Conservation (phyloP, 2,113 vertebrate genomes). For the Carassius carassius region DNA sequence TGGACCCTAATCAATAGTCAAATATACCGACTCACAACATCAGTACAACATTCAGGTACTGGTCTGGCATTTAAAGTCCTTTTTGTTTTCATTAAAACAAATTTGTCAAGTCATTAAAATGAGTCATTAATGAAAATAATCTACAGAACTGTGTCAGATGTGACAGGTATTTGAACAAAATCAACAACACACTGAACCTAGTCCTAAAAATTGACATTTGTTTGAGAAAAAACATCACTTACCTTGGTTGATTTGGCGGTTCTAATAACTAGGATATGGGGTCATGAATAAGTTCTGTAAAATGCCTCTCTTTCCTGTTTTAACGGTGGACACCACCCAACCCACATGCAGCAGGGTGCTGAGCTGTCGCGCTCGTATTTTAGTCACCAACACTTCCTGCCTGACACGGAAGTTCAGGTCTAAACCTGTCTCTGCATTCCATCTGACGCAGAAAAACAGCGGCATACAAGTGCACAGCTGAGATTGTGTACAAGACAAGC, state of each 20-base stretch:
- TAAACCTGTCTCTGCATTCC: conserved; percentile 74
- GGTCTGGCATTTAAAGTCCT: not conserved
- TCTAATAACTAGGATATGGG: conserved; percentile 3
- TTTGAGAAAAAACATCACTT: not conserved
- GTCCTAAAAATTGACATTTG: not conserved
- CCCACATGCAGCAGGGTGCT: conserved; percentile 52
- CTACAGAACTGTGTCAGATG: not conserved
- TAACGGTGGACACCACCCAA: conserved; percentile 23
- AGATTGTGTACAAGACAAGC: not conserved
- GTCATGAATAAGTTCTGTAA: conserved; percentile 9
- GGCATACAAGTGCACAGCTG: not conserved
- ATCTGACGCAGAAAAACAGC: conserved; percentile 14
- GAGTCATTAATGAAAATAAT: not conserved
- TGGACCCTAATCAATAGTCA: not conserved
- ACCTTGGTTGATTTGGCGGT: conserved; percentile 25
- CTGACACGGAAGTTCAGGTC: conserved; percentile 78
- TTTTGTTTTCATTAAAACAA: not conserved
- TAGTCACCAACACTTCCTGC: conserved; percentile 68
- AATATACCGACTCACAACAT: not conserved
- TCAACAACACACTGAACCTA: not conserved
- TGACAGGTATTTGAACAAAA: not conserved
- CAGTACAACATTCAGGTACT: not conserved
- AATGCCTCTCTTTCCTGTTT: conserved; percentile 2
- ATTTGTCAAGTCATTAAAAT: not conserved
- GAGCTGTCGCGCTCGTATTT: conserved; percentile 51